phyloP scores from a whole-genome alignment of 2,888 invertebrate genomes.

The Clivina fossor region DNA sequence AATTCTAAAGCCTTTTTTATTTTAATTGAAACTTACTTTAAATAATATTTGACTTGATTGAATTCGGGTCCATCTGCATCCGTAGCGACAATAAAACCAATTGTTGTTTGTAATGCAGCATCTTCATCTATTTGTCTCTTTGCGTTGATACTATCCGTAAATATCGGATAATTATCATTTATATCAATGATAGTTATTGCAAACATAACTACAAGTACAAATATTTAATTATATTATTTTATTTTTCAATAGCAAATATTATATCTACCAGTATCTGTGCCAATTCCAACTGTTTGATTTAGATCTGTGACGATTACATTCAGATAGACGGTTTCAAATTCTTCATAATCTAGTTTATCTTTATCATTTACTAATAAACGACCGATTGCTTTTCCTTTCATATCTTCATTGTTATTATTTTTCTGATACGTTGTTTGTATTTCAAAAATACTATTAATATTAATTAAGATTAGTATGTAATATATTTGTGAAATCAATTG shows the following conservation, averaged over 20 bases:
- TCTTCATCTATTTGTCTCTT: slow-evolving; percentile 58
- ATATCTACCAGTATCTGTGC: slow-evolving; percentile 57
- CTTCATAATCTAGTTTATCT: slow-evolving; percentile 56
- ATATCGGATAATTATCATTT: slow-evolving; percentile 65
- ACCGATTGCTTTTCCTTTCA: slow-evolving; percentile 39
- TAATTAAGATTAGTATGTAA: too few relatives aligned
- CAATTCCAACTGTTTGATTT: slow-evolving; percentile 55
- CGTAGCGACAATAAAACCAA: slow-evolving; percentile 62
- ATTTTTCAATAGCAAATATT: too few relatives aligned
- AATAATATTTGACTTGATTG: slow-evolving; percentile 60
- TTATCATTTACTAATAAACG: slow-evolving; percentile 40
- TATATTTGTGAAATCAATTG: too few relatives aligned
- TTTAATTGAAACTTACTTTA: slow-evolving; percentile 53
- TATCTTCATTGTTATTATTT: slow-evolving; percentile 14
- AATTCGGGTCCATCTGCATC: slow-evolving; percentile 64
- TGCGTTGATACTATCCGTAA: slow-evolving; percentile 55
- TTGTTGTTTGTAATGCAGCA: slow-evolving; percentile 53
- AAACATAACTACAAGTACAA: slow-evolving; percentile 55
- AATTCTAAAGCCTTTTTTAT: not conserved
- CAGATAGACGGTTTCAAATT: slow-evolving; percentile 62
- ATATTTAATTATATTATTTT: too few relatives aligned
- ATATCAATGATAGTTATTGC: slow-evolving; percentile 63
- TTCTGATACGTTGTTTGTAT: slow-evolving; percentile 40
- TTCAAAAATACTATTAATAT: slow-evolving; percentile 48
- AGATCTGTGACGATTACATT: slow-evolving; percentile 57